A percentile compares a stretch with the other conserved stretches of the same genome.
phyloP scores from a whole-genome alignment of 2,888 invertebrate genomes.

The Aphelenchoides bicaudatus region DNA sequence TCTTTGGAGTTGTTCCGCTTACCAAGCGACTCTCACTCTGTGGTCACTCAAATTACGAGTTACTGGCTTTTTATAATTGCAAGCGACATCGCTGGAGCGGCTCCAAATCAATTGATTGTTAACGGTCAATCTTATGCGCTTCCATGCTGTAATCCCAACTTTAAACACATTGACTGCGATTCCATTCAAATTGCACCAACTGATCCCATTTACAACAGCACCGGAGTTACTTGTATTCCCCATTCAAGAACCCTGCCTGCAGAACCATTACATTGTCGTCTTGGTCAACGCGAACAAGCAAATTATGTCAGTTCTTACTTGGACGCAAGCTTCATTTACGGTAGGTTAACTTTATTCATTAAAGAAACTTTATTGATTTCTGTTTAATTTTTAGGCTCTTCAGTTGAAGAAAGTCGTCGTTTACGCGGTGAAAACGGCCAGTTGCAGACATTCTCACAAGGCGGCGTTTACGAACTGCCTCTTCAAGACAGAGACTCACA shows the following conservation, averaged over 20 bases:
- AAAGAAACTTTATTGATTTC: conserved; percentile 2
- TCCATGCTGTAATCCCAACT: conserved; percentile 53
- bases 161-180: conserved; percentile 55
- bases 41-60: conserved; percentile 65
- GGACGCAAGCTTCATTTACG: conserved; percentile 75
- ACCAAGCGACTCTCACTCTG: conserved; percentile 26
- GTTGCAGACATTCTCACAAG: conserved; percentile 26
- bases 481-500: conserved; percentile 27
- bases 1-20: conserved; percentile 37
- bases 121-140: conserved; percentile 40
- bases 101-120: conserved; percentile 58
- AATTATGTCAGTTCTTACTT: conserved; percentile 88
- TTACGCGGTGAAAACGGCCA: conserved; percentile 25
- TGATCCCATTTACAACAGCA: conserved; percentile 44
- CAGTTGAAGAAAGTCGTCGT: conserved; percentile 28
- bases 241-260: conserved; percentile 45
- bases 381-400: conserved; percentile 26
- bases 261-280: conserved; percentile 43
- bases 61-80: conserved; percentile 58
- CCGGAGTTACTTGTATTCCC: conserved; percentile 33
- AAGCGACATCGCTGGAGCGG: conserved; percentile 65
- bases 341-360: conserved; percentile 61
- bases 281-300: conserved; percentile 74
- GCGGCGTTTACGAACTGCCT: conserved; percentile 27
- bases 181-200: conserved; percentile 46